phyloP scores from a whole-genome alignment of 2,797 vertebrate species.

The Masticophis lateralis region DNA sequence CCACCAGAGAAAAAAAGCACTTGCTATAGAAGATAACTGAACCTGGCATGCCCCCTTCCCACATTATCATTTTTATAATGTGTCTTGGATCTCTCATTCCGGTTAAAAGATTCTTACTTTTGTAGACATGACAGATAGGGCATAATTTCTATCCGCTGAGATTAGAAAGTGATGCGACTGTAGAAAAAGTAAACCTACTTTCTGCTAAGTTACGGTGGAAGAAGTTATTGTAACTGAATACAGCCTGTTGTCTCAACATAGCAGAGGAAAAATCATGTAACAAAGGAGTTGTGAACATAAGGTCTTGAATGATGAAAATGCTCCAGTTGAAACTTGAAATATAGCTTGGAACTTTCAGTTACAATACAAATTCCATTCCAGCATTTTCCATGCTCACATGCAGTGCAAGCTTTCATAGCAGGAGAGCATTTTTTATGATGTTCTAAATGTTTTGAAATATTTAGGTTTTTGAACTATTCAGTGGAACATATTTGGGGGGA shows the following conservation, averaged over 20 bases:
- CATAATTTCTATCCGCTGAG: neutral
- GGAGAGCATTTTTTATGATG: constrained; percentile 38
- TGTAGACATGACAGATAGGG: neutral
- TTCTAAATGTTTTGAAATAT: constrained; percentile 42
- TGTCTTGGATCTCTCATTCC: neutral
- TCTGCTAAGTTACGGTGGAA: neutral
- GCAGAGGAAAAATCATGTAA: constrained; percentile 5
- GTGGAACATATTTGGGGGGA: constrained; percentile 4
- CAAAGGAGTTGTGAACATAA: constrained; percentile 15
- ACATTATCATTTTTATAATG: neutral
- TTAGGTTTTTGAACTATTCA: constrained; percentile 10
- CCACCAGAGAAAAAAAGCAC: too few species aligned
- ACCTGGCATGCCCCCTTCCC: neutral
- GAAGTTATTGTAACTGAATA: constrained; percentile 16
- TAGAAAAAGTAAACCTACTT: neutral
- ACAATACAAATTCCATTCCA: constrained; percentile 34
- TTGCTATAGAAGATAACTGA: neutral
- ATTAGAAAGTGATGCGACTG: neutral
- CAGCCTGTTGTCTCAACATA: constrained; percentile 7
- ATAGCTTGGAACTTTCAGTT: constrained; percentile 2
- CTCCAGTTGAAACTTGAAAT: constrained; percentile 17
- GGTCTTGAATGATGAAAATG: constrained; percentile 5
- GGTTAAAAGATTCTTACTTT: neutral
- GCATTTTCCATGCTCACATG: constrained; percentile 39
- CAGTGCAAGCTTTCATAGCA: constrained; percentile 24